Conservation (phyloP, 2,888 invertebrate species). For the Pediacus dermestoides region DNA sequence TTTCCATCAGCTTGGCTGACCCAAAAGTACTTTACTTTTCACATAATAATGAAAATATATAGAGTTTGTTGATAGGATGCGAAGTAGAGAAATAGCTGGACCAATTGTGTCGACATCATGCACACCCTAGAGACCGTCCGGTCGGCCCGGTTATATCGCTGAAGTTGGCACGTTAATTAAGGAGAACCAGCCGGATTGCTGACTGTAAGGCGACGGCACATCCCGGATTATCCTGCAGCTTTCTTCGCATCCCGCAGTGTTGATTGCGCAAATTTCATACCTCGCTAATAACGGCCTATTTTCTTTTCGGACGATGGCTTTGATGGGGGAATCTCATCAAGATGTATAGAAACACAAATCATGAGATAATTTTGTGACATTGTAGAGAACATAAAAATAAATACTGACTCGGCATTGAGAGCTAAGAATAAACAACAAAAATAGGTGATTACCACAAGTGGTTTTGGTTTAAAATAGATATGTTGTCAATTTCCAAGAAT, state of each 20-base stretch:
- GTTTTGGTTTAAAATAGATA: too few relatives aligned
- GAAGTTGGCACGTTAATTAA: conserved; percentile 39
- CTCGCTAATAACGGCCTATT: conserved; percentile 8
- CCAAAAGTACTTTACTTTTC: too few relatives aligned
- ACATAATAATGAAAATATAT: conserved; percentile 11
- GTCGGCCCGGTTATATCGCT: conserved; percentile 31
- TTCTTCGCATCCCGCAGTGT: conserved; percentile 15
- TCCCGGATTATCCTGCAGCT: conserved; percentile 14
- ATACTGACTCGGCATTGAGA: too few relatives aligned
- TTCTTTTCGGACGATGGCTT: too few relatives aligned
- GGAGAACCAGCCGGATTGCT: conserved; percentile 31
- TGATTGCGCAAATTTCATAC: conserved; percentile 14
- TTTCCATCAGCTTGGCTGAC: background rate
- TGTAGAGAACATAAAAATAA: too few relatives aligned
- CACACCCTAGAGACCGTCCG: conserved; percentile 16
- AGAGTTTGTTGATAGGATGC: conserved; percentile 7
- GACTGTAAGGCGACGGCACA: conserved; percentile 14
- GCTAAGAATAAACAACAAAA: too few relatives aligned
- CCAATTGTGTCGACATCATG: conserved; percentile 13
- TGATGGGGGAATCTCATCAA: too few relatives aligned
- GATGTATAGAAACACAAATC: too few relatives aligned
- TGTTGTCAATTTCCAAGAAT: too few relatives aligned
- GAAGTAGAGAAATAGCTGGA: conserved; percentile 11
- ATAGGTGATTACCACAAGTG: too few relatives aligned
- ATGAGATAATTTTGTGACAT: too few relatives aligned